phyloP scores from a whole-genome alignment of 2,113 vertebrate genomes.

The Nannospalax galili region DNA sequence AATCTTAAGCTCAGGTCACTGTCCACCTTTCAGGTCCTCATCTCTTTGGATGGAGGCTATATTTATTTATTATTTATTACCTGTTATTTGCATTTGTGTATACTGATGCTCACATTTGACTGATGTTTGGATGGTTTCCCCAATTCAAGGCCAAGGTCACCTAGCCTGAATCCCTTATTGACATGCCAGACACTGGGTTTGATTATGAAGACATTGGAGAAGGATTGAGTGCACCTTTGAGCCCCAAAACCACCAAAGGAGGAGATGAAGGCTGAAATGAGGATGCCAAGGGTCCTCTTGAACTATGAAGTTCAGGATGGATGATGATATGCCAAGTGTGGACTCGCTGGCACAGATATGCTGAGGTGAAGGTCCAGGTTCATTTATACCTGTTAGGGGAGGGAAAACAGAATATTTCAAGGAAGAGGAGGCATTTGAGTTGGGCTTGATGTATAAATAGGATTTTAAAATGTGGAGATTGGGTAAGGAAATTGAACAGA shows the following conservation, averaged over 20 bases:
- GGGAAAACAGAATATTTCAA: not conserved
- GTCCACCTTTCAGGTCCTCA: not conserved
- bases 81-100: not conserved
- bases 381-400: not conserved
- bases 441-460: not conserved
- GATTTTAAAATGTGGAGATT: constrained; percentile 33
- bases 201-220: not conserved
- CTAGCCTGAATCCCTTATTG: not conserved
- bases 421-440: not conserved
- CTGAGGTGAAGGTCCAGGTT: not conserved
- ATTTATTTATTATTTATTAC: not conserved
- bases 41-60: not conserved
- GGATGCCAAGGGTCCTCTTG: not conserved
- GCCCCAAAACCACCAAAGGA: not conserved
- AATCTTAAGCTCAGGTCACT: not conserved
- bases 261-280: not conserved
- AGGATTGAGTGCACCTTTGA: not conserved
- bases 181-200: not conserved
- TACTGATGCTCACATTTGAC: not conserved
- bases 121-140: not conserved
- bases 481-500: not conserved
- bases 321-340: not conserved
- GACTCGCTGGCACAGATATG: not conserved
- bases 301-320: not conserved
- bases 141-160: not conserved